Evolutionary conservation across 2,888 invertebrate species (phyloP).

Genomic region (Archips xylosteana): DNA sequence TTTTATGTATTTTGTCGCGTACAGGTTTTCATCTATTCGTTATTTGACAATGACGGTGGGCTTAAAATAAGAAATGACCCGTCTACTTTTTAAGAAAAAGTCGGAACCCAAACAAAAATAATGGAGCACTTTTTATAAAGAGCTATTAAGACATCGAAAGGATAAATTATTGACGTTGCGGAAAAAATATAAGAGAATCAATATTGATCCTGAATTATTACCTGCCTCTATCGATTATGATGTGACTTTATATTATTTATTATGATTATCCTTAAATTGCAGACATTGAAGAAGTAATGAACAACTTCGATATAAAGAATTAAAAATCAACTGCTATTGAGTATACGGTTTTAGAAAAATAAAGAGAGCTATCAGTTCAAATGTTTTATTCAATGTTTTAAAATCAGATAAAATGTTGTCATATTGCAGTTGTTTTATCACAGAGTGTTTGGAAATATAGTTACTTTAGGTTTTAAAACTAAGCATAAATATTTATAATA

Average conservation of each 20-base stretch:
- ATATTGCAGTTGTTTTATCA: conserved; percentile 19
- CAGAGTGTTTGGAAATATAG: conserved; percentile 14
- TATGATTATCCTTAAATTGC: not conserved
- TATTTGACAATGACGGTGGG: not conserved
- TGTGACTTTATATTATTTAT: not conserved
- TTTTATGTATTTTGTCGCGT: not conserved
- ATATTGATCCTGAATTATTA: not conserved
- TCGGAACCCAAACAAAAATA: not conserved
- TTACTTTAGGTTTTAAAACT: conserved; percentile 1
- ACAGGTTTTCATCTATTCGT: not conserved
- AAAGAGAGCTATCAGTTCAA: not conserved
- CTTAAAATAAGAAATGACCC: not conserved
- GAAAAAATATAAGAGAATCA: not conserved
- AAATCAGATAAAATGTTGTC: not conserved
- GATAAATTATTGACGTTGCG: conserved; percentile 6
- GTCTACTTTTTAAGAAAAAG: not conserved
- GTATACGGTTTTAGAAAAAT: not conserved
- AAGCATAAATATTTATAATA: conserved; percentile 16
- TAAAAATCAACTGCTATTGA: not conserved
- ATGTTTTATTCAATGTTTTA: not conserved
- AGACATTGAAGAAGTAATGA: not conserved
- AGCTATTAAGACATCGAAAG: not conserved
- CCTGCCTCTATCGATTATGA: not conserved
- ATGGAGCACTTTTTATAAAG: not conserved
- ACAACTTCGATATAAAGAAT: too few species aligned